These are phyloP conservation scores for Choreutis nemorana DNA, from an alignment of 2,888 invertebrate genomes.

Conservation along the genomic window DNA sequence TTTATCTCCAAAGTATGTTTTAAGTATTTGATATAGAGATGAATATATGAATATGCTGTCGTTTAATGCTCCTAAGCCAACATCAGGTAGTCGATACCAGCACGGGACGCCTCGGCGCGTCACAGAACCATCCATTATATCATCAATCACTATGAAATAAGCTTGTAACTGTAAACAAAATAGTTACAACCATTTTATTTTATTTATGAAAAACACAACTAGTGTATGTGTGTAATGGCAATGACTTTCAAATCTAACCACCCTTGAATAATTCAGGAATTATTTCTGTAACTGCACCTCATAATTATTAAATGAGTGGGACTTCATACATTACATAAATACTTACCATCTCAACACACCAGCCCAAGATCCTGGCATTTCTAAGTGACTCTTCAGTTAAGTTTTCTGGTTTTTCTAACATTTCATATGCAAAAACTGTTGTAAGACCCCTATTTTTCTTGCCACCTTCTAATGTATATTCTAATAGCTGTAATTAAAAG, in stretches of 20 bases:
- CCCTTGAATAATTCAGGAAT: background rate
- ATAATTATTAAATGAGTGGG: slow-evolving; percentile 4
- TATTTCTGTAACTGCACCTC: too few relatives aligned
- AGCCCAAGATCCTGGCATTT: slow-evolving; percentile 81
- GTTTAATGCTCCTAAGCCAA: slow-evolving; percentile 81
- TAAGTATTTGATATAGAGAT: slow-evolving; percentile 75
- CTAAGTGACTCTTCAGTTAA: slow-evolving; percentile 76
- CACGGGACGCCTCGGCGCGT: slow-evolving; percentile 88
- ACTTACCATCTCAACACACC: slow-evolving; percentile 93
- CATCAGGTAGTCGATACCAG: slow-evolving; percentile 82
- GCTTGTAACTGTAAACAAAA: slow-evolving; percentile 77
- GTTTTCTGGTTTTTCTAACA: slow-evolving; percentile 68
- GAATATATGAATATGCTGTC: slow-evolving; percentile 83
- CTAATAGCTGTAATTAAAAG: slow-evolving; percentile 66
- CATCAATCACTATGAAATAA: slow-evolving; percentile 86
- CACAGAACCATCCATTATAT: slow-evolving; percentile 88
- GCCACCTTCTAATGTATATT: slow-evolving; percentile 89
- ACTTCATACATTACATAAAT: slow-evolving; percentile 1
- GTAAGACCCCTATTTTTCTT: slow-evolving; percentile 81
- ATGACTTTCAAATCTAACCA: background rate
- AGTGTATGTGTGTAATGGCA: background rate
- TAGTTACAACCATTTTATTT: background rate
- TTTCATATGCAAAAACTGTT: slow-evolving; percentile 74
- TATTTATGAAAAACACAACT: background rate
- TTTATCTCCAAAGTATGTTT: slow-evolving; percentile 73